A percentile compares a stretch with the other conserved stretches of the same genome.
Evolutionary conservation across 30 jellyfish, hydroid and myxozoan genomes (phyloP).

Genomic region (Aurelia aurita): DNA sequence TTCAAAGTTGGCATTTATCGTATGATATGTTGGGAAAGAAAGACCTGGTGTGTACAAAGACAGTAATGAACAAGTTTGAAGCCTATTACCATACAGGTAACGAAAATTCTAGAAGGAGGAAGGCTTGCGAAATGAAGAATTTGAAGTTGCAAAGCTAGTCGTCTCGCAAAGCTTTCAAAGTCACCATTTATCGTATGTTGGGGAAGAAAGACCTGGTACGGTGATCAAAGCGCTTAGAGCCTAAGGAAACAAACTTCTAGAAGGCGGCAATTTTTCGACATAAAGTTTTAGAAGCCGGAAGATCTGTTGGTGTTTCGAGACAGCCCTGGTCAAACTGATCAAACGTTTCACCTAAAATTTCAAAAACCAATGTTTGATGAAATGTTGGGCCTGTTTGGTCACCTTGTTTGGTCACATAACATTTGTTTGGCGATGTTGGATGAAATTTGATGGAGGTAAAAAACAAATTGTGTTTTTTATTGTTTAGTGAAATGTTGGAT

Average conservation of each 20-base stretch:
- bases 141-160: no score
- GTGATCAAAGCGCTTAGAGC: conserved; percentile 28
- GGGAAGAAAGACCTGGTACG: conserved; percentile 29
- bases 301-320: no score
- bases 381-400: no score
- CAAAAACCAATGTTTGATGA: no score
- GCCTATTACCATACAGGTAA: neutral
- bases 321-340: no score
- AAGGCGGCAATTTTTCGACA: neutral
- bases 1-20: conserved; percentile 50
- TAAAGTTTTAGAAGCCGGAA: neutral
- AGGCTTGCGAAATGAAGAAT: neutral
- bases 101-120: neutral
- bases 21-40: conserved; percentile 21
- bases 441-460: no score
- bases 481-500: no score
- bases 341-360: no score
- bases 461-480: no score
- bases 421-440: no score
- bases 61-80: conserved; percentile 20
- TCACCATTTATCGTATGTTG: conserved; percentile 37
- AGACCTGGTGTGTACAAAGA: conserved; percentile 16
- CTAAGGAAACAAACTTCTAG: neutral
- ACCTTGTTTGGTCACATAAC: no score
- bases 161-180: conserved; percentile 22